Evolutionary conservation across 2,888 invertebrate species (phyloP), one percentile per base, ranked within the genome.

Genomic region (Diogma glabrata): DNA sequence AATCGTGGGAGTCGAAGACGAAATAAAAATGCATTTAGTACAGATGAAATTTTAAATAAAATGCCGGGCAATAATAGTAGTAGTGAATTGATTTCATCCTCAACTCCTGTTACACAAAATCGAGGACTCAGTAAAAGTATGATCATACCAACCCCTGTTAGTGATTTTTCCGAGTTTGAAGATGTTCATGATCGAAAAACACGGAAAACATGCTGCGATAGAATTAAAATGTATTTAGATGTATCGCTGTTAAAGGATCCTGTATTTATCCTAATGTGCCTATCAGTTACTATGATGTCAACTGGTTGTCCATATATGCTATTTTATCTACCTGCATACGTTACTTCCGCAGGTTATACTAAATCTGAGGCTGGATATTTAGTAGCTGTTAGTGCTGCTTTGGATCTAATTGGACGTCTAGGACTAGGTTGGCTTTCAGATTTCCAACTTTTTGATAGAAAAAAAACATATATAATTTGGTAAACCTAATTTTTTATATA

Each of bases 291-390:
- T 2, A 73, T 85, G 3, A 83, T 84, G 81, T 83, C 84, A 0
- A 82, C 83, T 19, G 86, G 85, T 10, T 84, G 84, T 4, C 85
- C 85, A 0, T 84, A 84, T 63, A 82, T 84, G 61, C 65, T 85
- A 3, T 84, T 84, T 65, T 84, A 84, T 60, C 67, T 87, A 40
- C 86, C 86, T 0, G 84, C 85, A 0, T 84, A 84, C 60, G 82
- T 83, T 1, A 78, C 81, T 33, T 75, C 81, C 0, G 73, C 72
- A 1, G 84, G 84, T 14, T 68, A 69, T 53, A 69, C 65, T 50
- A 70, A 70, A 57, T 69, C 68, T 52, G 69, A 70, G 57, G 70
- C 79, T 63, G 83, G 84, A 38, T 81, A 79, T 45, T 67, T 87
- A 56, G 81, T 87, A 4, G 85, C 86, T 0, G 79, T 86, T 36